A percentile compares a stretch with the other conserved stretches of the same genome.
Evolutionary conservation across 2,113 vertebrate genomes (phyloP).

Genomic region (Tupaia tana): DNA sequence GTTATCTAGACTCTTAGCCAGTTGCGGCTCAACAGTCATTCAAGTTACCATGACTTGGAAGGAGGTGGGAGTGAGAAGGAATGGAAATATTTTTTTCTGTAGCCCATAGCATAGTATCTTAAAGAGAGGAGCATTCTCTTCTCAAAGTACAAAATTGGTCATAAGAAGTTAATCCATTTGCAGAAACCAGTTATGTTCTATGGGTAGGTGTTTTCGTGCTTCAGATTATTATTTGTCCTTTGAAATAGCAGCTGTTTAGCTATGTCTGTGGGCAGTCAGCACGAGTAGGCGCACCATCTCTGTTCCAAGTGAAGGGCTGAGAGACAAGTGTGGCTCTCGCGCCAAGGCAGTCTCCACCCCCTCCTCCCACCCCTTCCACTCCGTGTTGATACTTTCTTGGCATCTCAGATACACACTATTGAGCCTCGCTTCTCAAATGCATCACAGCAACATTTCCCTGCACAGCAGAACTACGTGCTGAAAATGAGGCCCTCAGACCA

Average conservation of each 20-base stretch:
- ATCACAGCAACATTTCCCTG: neutral
- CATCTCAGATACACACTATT: neutral
- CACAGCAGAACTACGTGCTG: neutral
- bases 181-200: slow-evolving; percentile 56
- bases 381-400: slow-evolving; percentile 16
- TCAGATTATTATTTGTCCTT: slow-evolving; percentile 79
- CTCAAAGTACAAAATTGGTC: slow-evolving; percentile 15
- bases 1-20: neutral
- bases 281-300: neutral
- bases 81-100: neutral
- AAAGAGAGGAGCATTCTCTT: slow-evolving; percentile 43
- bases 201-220: slow-evolving; percentile 78
- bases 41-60: slow-evolving; percentile 2
- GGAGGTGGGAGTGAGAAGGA: neutral
- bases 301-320: slow-evolving; percentile 33
- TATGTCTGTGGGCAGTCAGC: slow-evolving; percentile 51
- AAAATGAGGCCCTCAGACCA: too few species aligned
- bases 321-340: neutral
- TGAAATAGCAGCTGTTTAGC: slow-evolving; percentile 72
- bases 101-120: neutral
- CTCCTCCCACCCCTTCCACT: neutral
- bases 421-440: neutral
- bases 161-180: slow-evolving; percentile 59
- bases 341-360: slow-evolving; percentile 14
- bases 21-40: neutral